Percentiles rank a stretch among this genome's conserved stretches.
phyloP scores from a whole-genome alignment of 92 coral and sea anemone species.

The Bergia sp. region DNA sequence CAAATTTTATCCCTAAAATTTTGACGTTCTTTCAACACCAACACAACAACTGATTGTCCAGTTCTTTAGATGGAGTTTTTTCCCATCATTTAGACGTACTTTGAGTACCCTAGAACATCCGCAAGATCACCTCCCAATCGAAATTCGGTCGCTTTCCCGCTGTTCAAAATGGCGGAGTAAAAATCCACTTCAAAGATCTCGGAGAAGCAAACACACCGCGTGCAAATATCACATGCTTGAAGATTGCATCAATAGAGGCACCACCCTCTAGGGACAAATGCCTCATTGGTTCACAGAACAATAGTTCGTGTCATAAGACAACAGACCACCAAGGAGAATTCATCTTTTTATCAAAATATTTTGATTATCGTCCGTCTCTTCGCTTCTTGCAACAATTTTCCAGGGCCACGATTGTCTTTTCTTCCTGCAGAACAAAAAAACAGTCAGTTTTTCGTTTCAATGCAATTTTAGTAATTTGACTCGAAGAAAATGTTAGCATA shows the following conservation, averaged over 20 bases:
- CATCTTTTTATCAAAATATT: slow-evolving; percentile 59
- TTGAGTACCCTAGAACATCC: slow-evolving; percentile 49
- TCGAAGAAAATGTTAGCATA: neutral
- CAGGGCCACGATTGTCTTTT: neutral
- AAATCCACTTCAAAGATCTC: slow-evolving; percentile 87
- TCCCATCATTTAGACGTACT: slow-evolving; percentile 66
- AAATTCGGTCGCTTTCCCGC: slow-evolving; percentile 75
- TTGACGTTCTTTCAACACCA: slow-evolving; percentile 42
- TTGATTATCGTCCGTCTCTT: slow-evolving; percentile 4
- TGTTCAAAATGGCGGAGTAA: slow-evolving; percentile 92
- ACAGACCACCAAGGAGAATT: slow-evolving; percentile 67
- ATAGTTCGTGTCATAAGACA: slow-evolving; percentile 73
- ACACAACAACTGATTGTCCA: slow-evolving; percentile 39
- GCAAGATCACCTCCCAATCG: slow-evolving; percentile 65
- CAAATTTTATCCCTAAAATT: slow-evolving; percentile 70
- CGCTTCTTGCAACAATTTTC: neutral
- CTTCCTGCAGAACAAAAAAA: slow-evolving; percentile 8
- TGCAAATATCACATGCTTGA: slow-evolving; percentile 88
- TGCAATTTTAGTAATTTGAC: neutral
- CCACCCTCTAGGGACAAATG: slow-evolving; percentile 80
- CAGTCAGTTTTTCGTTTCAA: neutral
- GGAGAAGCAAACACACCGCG: slow-evolving; percentile 87
- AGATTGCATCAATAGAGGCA: slow-evolving; percentile 77
- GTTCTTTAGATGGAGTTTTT: slow-evolving; percentile 63
- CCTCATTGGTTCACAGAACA: slow-evolving; percentile 85